Conservation (phyloP, 1,140 invertebrate species). For the Drosophila sp. region DNA sequence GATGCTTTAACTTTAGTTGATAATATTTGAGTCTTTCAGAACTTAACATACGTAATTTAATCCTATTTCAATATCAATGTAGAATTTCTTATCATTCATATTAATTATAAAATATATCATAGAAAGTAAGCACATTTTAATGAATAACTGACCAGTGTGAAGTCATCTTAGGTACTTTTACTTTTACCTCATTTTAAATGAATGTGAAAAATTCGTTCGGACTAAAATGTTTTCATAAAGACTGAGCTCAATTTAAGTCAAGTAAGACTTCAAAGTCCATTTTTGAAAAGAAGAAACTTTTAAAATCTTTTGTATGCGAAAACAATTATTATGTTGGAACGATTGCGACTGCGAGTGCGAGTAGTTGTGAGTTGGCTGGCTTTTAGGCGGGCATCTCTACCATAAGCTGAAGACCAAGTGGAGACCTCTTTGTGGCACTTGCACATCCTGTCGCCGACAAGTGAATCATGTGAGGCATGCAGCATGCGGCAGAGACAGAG, state of each 20-base stretch:
- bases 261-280: constrained; percentile 11
- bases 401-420: constrained; percentile 56
- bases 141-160: no score
- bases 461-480: constrained; percentile 77
- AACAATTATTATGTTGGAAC: constrained; percentile 49
- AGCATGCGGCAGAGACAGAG: constrained; percentile 20
- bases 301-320: constrained; percentile 43
- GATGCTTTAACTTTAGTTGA: no score
- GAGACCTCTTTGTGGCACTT: constrained; percentile 71
- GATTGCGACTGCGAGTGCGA: not conserved
- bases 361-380: constrained; percentile 16
- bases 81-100: no score
- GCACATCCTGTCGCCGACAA: constrained; percentile 76
- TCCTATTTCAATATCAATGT: no score
- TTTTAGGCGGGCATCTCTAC: constrained; percentile 62
- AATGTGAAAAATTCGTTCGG: not conserved
- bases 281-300: constrained; percentile 18
- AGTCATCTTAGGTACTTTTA: not conserved
- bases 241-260: constrained; percentile 6
- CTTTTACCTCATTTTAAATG: not conserved
- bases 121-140: no score
- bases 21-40: no score
- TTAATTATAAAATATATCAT: no score
- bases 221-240: not conserved
- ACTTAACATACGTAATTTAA: no score